Evolutionary conservation across 1,140 invertebrate genomes (phyloP), one percentile per base, ranked within the genome.

Genomic region (Leptopilina boulardi): DNA sequence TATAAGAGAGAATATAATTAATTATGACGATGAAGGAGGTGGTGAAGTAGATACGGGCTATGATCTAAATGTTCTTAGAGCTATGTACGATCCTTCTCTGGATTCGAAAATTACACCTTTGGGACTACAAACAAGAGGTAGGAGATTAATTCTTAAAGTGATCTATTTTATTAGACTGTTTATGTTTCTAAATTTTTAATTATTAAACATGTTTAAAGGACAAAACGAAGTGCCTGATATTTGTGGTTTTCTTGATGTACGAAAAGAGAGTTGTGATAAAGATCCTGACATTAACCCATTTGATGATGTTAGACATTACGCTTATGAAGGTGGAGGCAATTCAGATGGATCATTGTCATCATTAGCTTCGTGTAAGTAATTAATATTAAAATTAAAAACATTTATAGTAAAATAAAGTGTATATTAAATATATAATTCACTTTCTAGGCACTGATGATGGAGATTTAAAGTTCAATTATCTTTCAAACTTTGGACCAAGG

Each of bases 11-110:
- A 99, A 98, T 85, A 99, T 99, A 79, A 98, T 99, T 78, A 97
- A 97, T 84, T 99, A 99, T 86, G 97, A 98, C 88, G 98, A 99
- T 84, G 98, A 99, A 91, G 98, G 98, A 44, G 98, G 97, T 85
- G 98, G 98, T 82, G 98, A 99, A 90, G 96, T 97, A 15, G 98
- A 99, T 86, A 96, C 97, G 1, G 96, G 96, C 6, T 99, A 97
- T 88, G 98, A 99, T 88, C 93, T 99, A 19, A 97, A 95, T 80
- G 96, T 98, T n/a, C 92, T 99, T 1, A 91, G 96, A 75, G 91
- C 92, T 72, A 93, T 94, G 89, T 94, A 94, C 56, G 93, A 94
- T 80, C 93, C 92, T 15, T 89, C 92, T 23, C 87, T 90, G 77
- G 93, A 92, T 78, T 87, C 89, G 10, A 91, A 91, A 77, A 73